Evolutionary conservation across 2,113 vertebrate species (phyloP).

Genomic region (Leucosticte australis): DNA sequence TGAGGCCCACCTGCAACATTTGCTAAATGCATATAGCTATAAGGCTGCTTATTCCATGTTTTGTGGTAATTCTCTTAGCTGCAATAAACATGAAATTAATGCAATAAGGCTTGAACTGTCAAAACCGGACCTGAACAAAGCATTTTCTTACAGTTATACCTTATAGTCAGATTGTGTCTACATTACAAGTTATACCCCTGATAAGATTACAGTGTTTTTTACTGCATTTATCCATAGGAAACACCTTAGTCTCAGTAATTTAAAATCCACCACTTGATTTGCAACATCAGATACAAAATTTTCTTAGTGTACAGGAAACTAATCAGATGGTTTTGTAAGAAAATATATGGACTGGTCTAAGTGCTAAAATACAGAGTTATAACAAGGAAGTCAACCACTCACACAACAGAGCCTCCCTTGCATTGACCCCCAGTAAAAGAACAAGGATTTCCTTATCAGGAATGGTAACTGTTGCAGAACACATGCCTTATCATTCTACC

Average conservation of each 20-base stretch:
- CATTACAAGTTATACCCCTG: background rate
- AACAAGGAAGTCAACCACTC: background rate
- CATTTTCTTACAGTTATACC: background rate
- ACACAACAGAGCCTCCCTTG: too few relatives aligned
- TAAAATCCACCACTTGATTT: background rate
- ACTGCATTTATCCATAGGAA: background rate
- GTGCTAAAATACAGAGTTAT: background rate
- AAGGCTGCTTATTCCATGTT: background rate
- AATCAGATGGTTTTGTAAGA: background rate
- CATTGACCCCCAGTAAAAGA: background rate
- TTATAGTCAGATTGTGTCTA: background rate
- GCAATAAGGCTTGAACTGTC: background rate
- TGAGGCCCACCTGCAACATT: background rate
- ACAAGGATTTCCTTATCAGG: background rate
- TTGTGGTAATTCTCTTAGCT: background rate
- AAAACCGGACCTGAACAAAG: background rate
- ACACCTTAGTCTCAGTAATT: background rate
- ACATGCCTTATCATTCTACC: background rate
- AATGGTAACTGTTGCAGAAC: background rate
- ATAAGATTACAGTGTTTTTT: background rate
- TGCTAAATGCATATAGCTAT: background rate
- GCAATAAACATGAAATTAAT: background rate
- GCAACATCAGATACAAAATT: background rate
- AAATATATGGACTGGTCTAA: background rate
- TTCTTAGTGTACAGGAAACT: background rate